Evolutionary conservation across 2,888 invertebrate genomes (phyloP).

Genomic region (Trissonchulus sp.): DNA sequence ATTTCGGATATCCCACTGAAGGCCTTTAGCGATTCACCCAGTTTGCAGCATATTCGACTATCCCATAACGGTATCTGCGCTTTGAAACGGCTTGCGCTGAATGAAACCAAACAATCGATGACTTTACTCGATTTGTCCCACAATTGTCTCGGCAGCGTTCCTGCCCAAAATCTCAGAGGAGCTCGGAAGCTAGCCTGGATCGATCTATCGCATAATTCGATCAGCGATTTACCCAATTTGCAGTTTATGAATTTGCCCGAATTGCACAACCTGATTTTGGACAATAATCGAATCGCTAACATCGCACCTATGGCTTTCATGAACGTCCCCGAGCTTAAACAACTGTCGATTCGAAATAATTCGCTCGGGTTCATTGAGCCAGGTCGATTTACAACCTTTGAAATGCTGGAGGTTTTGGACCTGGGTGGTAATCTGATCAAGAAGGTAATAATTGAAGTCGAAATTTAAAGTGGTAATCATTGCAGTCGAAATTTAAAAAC

Average conservation of each 20-base stretch:
- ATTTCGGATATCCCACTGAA: slow-evolving; percentile 53
- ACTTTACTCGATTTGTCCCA: slow-evolving; percentile 72
- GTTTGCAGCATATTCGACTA: background rate
- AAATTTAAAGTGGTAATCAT: too few species aligned
- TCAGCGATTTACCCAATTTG: slow-evolving; percentile 66
- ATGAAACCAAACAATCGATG: slow-evolving; percentile 55
- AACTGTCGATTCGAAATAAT: slow-evolving; percentile 74
- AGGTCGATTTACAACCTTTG: slow-evolving; percentile 72
- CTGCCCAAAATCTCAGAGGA: slow-evolving; percentile 72
- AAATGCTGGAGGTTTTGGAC: slow-evolving; percentile 66
- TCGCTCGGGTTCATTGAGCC: slow-evolving; percentile 71
- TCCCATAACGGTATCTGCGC: slow-evolving; percentile 12
- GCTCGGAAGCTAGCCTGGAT: slow-evolving; percentile 68
- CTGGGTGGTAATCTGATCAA: slow-evolving; percentile 71
- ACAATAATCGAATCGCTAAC: slow-evolving; percentile 61
- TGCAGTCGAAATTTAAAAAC: too few species aligned
- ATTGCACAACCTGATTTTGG: slow-evolving; percentile 62
- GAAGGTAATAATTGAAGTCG: too few species aligned
- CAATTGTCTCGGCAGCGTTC: slow-evolving; percentile 72
- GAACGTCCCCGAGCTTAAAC: slow-evolving; percentile 64
- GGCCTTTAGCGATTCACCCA: background rate
- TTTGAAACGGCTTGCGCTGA: slow-evolving; percentile 36
- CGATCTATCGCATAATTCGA: slow-evolving; percentile 69
- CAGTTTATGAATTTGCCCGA: slow-evolving; percentile 72
- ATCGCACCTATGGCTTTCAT: slow-evolving; percentile 76